Base-by-base conservation (phyloP, 1,140 invertebrate species). In the Diploscapter pachys region DNA sequence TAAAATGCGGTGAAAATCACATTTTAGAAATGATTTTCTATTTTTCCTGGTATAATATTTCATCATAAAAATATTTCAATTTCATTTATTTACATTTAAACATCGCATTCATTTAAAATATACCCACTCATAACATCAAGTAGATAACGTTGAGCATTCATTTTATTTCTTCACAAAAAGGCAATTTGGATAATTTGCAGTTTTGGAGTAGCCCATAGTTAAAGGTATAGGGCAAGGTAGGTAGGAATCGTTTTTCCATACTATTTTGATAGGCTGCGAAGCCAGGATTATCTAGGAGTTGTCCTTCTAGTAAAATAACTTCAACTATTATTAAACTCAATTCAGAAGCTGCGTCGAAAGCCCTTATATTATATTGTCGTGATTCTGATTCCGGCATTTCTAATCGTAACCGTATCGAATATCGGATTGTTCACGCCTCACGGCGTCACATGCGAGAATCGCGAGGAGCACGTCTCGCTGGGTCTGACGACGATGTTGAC, bases 341-440 rank as follows among this genome's bases (percentile, higher is more conserved):
- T 70, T 53, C 51, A 76, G 75, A 57, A 63, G 59, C 69, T 76
- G 52, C 68, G 69, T 3, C 62, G 75, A 2, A 76, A 76, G 51
- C 75, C 75, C 9, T 55, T 76, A 0, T 76, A 76, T 57, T 76
- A 76, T 48, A 73, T 76, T 31, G 75, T 76, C 6, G 75, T 76
- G 13, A 76, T 76, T 13, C n/a, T 76, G 3, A 50, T 69, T 2
- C 75, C 75, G 3, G 53, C 75, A 31, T 76, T 76, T 70, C 48
- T 76, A 3, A 76, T 76, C 63, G 75, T 76, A 9, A 76, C 69
- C 51, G 75, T 76, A 2, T 76, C 75, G 2, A 76, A 71, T 51
- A 49, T 76, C 9, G 75, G 75, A 52, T 52, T 76, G 2, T 76
- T 76, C 63, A 76, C 75, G 9, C 75, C 75, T 31, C 68, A 76